A percentile compares a stretch with the other conserved stretches of the same genome.
phyloP scores from a whole-genome alignment of 1,140 invertebrate species.

The Diprion similis region DNA sequence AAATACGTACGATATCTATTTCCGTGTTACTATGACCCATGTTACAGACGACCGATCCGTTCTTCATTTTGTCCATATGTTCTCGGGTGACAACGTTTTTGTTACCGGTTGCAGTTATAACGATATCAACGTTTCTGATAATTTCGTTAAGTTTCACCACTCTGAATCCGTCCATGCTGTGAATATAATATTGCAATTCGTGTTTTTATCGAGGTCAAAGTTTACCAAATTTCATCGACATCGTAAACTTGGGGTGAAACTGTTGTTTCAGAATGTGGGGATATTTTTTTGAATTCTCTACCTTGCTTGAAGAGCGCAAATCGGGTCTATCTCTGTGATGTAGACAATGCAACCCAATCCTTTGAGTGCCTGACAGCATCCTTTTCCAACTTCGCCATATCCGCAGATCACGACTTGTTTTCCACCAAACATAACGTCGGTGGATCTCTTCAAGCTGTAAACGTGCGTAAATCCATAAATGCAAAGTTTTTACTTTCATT shows the following conservation, averaged over 20 bases:
- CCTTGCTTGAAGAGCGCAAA: slow-evolving; percentile 96
- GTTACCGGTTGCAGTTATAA: slow-evolving; percentile 95
- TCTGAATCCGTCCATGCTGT: slow-evolving; percentile 95
- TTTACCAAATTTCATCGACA: slow-evolving; percentile 17
- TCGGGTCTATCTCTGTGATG: slow-evolving; percentile 98
- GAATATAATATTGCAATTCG: slow-evolving; percentile 36
- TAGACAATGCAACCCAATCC: slow-evolving; percentile 93
- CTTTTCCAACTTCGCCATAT: slow-evolving; percentile 98
- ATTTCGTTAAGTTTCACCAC: slow-evolving; percentile 96
- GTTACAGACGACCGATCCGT: slow-evolving; percentile 95
- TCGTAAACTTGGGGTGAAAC: slow-evolving; percentile 20
- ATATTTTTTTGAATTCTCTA: slow-evolving; percentile 50
- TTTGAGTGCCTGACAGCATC: slow-evolving; percentile 94
- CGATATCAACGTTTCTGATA: slow-evolving; percentile 91
- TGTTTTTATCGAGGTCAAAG: slow-evolving; percentile 5
- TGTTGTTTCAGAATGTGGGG: neutral
- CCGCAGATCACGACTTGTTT: slow-evolving; percentile 97
- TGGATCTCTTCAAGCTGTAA: slow-evolving; percentile 89
- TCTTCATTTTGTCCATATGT: slow-evolving; percentile 97
- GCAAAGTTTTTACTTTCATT: too few species aligned
- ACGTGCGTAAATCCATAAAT: slow-evolving; percentile 27
- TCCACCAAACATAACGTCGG: slow-evolving; percentile 98
- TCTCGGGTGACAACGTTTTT: slow-evolving; percentile 95
- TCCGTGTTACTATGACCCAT: slow-evolving; percentile 99
- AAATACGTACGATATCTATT: slow-evolving; percentile 87